A percentile compares a stretch with the other conserved stretches of the same genome.
These are phyloP conservation scores for Alectura lathami DNA, from an alignment of 2,113 vertebrate genomes.

Conservation along the genomic window DNA sequence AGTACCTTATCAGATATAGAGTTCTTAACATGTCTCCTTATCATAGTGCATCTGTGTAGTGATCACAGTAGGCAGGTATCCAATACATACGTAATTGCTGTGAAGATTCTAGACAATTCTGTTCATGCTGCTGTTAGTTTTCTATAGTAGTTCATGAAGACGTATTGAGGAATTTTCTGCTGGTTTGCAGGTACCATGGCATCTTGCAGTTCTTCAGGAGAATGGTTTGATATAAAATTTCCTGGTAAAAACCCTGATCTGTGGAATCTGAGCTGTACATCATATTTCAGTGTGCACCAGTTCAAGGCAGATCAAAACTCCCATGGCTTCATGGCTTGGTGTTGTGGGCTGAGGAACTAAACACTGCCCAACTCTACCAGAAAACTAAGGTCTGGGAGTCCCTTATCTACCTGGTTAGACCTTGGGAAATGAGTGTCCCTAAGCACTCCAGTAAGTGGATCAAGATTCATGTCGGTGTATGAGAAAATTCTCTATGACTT, in stretches of 20 bases:
- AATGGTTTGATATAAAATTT: neutral
- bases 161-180: neutral
- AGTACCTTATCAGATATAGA: neutral
- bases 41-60: neutral
- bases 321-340: neutral
- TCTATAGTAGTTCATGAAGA: neutral
- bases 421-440: neutral
- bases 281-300: neutral
- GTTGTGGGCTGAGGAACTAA: accelerated
- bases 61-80: neutral
- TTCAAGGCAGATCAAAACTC: neutral
- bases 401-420: neutral
- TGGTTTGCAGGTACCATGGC: neutral
- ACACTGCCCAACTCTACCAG: neutral
- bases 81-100: neutral
- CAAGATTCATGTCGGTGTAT: neutral
- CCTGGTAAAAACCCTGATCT: neutral
- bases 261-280: neutral
- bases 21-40: neutral
- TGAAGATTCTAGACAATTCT: neutral
- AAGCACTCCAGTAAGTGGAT: neutral
- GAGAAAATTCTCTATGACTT: neutral
- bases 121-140: neutral
- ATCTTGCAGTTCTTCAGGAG: neutral
- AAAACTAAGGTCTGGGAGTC: neutral